phyloP scores from a whole-genome alignment of 2,113 vertebrate species.

The Ceyx cyanopectus region DNA sequence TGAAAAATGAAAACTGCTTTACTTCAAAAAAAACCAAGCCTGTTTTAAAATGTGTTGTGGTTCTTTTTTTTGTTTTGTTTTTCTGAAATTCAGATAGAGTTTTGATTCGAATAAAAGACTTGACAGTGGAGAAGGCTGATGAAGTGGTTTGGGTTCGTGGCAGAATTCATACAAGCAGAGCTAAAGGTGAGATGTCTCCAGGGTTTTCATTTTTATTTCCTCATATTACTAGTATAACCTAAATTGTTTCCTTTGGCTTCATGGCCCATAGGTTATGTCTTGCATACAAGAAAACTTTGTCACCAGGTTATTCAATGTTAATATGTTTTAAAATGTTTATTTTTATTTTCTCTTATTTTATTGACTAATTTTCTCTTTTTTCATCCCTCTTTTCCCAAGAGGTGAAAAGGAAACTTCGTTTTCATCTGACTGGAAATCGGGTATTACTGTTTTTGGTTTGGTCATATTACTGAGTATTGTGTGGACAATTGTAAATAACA shows the following conservation, averaged over 20 bases:
- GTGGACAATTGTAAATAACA: neutral
- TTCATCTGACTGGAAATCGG: neutral
- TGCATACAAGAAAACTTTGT: neutral
- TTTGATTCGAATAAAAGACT: slow-evolving; percentile 87
- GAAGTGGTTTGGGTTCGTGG: slow-evolving; percentile 94
- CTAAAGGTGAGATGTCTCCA: slow-evolving; percentile 89
- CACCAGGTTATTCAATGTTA: neutral
- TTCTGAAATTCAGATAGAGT: slow-evolving; percentile 82
- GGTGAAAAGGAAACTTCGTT: neutral
- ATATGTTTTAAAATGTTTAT: too few relatives aligned
- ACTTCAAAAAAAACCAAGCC: neutral
- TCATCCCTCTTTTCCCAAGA: neutral
- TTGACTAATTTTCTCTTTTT: neutral
- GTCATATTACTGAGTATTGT: neutral
- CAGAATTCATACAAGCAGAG: slow-evolving; percentile 96
- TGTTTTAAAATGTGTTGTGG: neutral
- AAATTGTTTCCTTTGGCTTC: neutral
- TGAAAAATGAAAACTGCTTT: neutral
- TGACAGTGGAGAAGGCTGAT: slow-evolving; percentile 88
- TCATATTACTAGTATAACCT: neutral
- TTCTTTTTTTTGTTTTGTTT: neutral
- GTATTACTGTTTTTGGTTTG: neutral
- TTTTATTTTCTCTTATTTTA: too few relatives aligned
- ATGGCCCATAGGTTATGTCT: neutral
- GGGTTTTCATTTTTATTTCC: neutral